Conservation (phyloP, 2,113 vertebrate genomes). For the Tricholaema leucomelas region DNA sequence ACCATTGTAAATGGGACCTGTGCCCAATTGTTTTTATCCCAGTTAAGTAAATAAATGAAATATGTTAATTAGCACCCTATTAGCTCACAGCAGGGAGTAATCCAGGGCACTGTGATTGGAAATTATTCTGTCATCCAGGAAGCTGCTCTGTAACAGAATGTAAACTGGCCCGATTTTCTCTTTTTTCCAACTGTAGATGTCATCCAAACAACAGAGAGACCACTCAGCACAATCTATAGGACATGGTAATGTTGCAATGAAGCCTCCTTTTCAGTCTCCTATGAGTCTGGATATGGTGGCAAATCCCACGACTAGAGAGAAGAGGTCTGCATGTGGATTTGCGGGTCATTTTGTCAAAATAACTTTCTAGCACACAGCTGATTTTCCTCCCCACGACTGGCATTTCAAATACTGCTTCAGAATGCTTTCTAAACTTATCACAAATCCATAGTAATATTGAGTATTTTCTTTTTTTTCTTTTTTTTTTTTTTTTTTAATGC, state of each 20-base stretch:
- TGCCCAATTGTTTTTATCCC: slow-evolving; percentile 79
- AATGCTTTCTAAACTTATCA: not conserved
- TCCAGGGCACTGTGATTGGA: slow-evolving; percentile 79
- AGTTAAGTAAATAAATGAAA: slow-evolving; percentile 85
- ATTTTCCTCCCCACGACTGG: not conserved
- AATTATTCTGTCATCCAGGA: slow-evolving; percentile 81
- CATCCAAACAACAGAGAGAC: slow-evolving; percentile 57
- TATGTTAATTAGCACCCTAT: slow-evolving; percentile 86
- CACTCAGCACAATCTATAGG: slow-evolving; percentile 16
- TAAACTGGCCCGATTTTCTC: slow-evolving; percentile 70
- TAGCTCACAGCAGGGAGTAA: slow-evolving; percentile 82
- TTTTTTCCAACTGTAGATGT: slow-evolving; percentile 56
- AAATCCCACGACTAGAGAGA: slow-evolving; percentile 4
- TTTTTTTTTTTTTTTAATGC: not conserved
- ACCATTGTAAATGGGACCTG: slow-evolving; percentile 76
- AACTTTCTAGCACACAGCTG: not conserved
- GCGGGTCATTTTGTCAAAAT: not conserved
- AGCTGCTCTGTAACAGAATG: slow-evolving; percentile 76
- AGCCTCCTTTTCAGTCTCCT: slow-evolving; percentile 35
- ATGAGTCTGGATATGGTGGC: not conserved
- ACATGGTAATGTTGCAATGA: not conserved
- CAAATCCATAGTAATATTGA: not conserved
- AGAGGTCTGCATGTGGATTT: slow-evolving; percentile 13
- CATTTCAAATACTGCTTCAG: not conserved
- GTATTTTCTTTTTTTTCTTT: not conserved